Percentiles rank a stretch among this genome's conserved stretches.
Evolutionary conservation across 2,113 vertebrate genomes (phyloP).

Genomic region (Crotalus tigris): DNA sequence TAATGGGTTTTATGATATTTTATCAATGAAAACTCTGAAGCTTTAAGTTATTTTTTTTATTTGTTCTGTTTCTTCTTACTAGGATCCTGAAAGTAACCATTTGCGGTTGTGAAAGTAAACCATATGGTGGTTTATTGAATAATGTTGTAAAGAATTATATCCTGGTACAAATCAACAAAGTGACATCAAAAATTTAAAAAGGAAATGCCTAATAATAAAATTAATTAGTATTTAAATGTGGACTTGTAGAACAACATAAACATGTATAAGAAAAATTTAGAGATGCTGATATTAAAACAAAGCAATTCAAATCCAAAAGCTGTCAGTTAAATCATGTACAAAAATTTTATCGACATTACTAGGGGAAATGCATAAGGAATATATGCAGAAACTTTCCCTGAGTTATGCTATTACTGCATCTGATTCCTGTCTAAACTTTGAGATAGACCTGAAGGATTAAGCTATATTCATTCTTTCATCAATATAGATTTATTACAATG

Average conservation of each 20-base stretch:
- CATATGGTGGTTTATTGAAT: conserved; percentile 20
- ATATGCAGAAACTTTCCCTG: conserved; percentile 3
- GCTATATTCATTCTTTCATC: conserved; percentile 37
- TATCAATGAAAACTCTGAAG: conserved; percentile 3
- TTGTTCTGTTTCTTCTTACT: neutral
- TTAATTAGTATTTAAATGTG: conserved; percentile 33
- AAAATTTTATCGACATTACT: conserved; percentile 41
- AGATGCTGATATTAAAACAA: conserved; percentile 45
- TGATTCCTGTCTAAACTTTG: conserved; percentile 45
- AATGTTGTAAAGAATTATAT: conserved; percentile 19
- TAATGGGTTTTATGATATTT: conserved; percentile 14
- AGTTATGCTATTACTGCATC: conserved; percentile 30
- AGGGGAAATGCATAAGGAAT: conserved; percentile 50
- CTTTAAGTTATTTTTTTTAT: conserved; percentile 27
- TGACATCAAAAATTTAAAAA: conserved; percentile 1
- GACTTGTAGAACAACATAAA: conserved; percentile 42
- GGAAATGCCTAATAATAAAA: conserved; percentile 2
- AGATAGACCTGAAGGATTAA: conserved; percentile 49
- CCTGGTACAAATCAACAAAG: conserved; percentile 17
- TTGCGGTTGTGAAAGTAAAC: too few species aligned
- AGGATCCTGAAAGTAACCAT: neutral
- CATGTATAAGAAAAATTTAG: conserved; percentile 40
- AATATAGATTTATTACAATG: conserved; percentile 41
- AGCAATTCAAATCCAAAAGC: conserved; percentile 47
- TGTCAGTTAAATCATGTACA: conserved; percentile 14